Base-by-base conservation (phyloP, 2,888 invertebrate species). In the Mantis religiosa region DNA sequence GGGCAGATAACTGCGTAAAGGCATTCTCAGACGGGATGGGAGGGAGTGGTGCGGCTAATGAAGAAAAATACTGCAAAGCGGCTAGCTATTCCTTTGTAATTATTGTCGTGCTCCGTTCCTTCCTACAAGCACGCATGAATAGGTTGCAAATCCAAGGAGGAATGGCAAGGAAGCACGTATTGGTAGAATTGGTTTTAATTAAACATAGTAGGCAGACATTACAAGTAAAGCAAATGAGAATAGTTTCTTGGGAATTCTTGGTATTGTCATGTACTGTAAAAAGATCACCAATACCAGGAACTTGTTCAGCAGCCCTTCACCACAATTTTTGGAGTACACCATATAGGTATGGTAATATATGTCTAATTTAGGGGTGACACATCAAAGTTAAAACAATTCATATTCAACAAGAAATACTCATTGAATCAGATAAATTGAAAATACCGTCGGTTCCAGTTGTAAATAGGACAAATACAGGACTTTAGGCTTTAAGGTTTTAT, bases 1-100 rank as follows among this genome's bases (percentile, higher is more conserved):
- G 90, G 89, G 89, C 90, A 90, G 90, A 90, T 89, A 89, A 89
- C 89, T 90, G 89, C 89, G 86, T 88, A 89, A 89, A 89, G 88
- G 88, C 89, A 89, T 28, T 87, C 82, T 41, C 54, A 84, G 41
- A 86, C 41, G 85, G 54, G 54, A 71, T 71, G 6, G 54, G 20
- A 71, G 54, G 25, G 54, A 71, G 54, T 71, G 25, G 54, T 71
- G 54, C 25, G 54, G 47, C 83, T 83, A 89, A 86, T 82, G 28
- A 41, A 82, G 87, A 87, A 87, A 87, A 34, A 30, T 87, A 87
- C 3, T 15, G 54, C 54, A 71, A 71, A 71, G 54, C 54, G 25
- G 54, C 54, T 71, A 20, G 20, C 54, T 15, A 71, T 71, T 71
- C 54, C 54, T 71, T 71, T 71, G 54, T 71, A 71, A 71, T 71